These are phyloP conservation scores for Panopea generosa DNA, from an alignment of 2,888 invertebrate species.

Conservation along the genomic window DNA sequence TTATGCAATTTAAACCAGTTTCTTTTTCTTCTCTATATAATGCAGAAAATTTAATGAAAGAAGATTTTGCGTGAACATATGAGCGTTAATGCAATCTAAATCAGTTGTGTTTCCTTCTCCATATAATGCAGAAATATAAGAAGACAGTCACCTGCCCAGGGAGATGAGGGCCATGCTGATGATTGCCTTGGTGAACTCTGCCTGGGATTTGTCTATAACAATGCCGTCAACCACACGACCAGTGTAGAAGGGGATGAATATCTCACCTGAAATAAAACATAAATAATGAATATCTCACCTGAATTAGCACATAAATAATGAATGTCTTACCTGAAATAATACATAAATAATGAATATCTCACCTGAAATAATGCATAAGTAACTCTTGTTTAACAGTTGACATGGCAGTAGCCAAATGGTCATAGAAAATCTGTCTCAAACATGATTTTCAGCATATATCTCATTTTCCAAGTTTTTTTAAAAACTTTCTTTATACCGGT, in stretches of 20 bases:
- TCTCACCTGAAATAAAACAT: conserved; percentile 77
- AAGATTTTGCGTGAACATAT: no score
- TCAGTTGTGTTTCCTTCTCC: no score
- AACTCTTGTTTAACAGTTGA: conserved; percentile 84
- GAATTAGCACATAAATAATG: conserved; percentile 56
- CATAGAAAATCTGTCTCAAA: no score
- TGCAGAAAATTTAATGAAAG: no score
- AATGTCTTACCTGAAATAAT: conserved; percentile 83
- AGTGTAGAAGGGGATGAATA: conserved; percentile 85
- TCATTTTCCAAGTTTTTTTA: no score
- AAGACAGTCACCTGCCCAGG: conserved; percentile 73
- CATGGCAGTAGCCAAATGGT: no score
- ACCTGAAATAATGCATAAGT: neutral
- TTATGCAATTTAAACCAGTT: no score
- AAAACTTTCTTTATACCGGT: no score
- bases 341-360: neutral
- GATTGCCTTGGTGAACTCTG: conserved; percentile 78
- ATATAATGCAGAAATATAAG: no score
- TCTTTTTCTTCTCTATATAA: no score
- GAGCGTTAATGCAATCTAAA: no score
- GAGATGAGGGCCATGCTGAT: conserved; percentile 74
- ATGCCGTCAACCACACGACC: conserved; percentile 85
- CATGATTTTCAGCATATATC: no score
- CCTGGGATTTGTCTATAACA: conserved; percentile 82
- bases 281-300: neutral